Evolutionary conservation across 2,113 vertebrate species (phyloP).

Genomic region (Dasyurus viverrinus): DNA sequence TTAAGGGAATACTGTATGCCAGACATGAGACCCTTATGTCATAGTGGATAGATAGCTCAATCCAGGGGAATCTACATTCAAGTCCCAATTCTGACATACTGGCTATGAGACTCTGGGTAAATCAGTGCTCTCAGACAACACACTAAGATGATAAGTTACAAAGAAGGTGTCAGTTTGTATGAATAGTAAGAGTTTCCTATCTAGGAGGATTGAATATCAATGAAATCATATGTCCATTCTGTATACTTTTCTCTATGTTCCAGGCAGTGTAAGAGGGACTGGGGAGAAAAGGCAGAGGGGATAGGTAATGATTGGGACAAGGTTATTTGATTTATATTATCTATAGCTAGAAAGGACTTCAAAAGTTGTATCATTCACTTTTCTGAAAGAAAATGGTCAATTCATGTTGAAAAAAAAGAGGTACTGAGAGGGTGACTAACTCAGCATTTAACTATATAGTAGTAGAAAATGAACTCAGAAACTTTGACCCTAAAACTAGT

Average conservation of each 20-base stretch:
- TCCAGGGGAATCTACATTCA: not conserved
- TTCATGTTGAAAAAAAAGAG: not conserved
- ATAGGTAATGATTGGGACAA: not conserved
- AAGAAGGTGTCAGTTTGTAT: not conserved
- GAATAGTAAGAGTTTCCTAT: not conserved
- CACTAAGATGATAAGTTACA: not conserved
- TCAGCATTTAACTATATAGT: not conserved
- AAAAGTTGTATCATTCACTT: not conserved
- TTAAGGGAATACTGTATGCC: not conserved
- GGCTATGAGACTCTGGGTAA: not conserved
- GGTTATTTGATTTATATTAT: not conserved
- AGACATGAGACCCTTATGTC: not conserved
- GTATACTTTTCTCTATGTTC: not conserved
- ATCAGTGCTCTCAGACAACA: not conserved
- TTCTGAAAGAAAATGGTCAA: not conserved
- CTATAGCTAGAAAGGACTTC: not conserved
- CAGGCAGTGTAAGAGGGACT: not conserved
- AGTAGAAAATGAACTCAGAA: not conserved
- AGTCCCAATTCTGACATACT: not conserved
- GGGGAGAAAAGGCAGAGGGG: not conserved
- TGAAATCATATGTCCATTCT: not conserved
- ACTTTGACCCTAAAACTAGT: not conserved
- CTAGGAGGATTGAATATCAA: not conserved
- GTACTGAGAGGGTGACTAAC: not conserved
- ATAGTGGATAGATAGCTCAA: not conserved